A percentile compares a stretch with the other conserved stretches of the same genome.
Conservation (phyloP, 2,113 vertebrate species). For the Gavialis gangeticus region DNA sequence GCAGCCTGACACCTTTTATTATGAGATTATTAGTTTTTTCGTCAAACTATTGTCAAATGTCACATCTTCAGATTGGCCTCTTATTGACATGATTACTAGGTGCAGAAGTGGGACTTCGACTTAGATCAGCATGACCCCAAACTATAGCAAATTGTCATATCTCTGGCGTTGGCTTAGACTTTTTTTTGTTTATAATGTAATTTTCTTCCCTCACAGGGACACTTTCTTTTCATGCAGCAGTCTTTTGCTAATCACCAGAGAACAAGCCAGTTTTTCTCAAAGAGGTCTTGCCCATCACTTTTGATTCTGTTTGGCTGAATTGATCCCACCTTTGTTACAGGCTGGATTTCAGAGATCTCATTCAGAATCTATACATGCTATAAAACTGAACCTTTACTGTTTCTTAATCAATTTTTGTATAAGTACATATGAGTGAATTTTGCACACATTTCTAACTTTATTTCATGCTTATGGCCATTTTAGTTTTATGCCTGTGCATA, state of each 20-base stretch:
- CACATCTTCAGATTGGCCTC: neutral
- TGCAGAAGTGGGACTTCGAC: neutral
- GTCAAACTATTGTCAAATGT: no score
- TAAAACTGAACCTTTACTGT: neutral
- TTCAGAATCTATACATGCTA: neutral
- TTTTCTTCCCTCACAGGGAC: neutral
- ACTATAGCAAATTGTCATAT: neutral
- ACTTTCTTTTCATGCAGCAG: neutral
- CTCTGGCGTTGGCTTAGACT: neutral
- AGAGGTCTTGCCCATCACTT: neutral
- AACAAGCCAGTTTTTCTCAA: neutral
- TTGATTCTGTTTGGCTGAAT: neutral
- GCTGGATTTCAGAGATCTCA: neutral
- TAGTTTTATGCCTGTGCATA: neutral
- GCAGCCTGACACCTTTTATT: rapidly evolving
- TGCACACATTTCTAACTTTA: neutral
- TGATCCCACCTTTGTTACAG: neutral
- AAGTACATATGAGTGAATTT: neutral
- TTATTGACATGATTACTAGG: neutral
- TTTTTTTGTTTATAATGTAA: neutral
- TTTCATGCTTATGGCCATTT: neutral
- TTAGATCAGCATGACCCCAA: neutral
- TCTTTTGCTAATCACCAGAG: neutral
- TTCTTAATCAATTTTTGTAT: neutral
- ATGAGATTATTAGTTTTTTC: neutral